phyloP scores from a whole-genome alignment of 2,888 invertebrate genomes.

The Andrena praecox region DNA sequence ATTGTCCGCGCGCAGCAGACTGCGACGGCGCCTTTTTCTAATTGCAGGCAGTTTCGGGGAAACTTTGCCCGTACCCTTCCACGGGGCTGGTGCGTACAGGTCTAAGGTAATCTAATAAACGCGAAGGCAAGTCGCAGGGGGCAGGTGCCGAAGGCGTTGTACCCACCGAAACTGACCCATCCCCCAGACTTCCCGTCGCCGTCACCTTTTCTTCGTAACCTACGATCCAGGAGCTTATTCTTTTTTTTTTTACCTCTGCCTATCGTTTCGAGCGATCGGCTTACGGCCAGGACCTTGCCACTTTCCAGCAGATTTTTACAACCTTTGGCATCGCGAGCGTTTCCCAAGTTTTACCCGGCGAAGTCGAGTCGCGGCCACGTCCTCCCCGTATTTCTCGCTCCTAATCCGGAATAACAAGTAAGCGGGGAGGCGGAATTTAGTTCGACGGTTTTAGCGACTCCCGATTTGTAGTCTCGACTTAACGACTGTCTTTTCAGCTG shows the following conservation, averaged over 20 bases:
- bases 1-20: constrained; percentile 1
- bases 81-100: constrained; percentile 36
- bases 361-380: background rate
- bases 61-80: background rate
- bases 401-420: constrained; percentile 57
- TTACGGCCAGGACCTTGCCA: background rate
- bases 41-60: background rate
- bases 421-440: constrained; percentile 21
- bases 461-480: constrained; percentile 42
- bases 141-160: constrained; percentile 1
- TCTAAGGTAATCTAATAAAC: constrained; percentile 48
- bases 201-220: too few relatives aligned
- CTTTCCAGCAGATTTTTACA: background rate
- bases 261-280: background rate
- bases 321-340: background rate
- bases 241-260: background rate
- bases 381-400: background rate
- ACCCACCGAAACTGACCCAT: background rate
- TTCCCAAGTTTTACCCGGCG: background rate
- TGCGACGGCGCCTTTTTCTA: constrained; percentile 11
- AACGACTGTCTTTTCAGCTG: constrained; percentile 60
- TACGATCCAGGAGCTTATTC: background rate
- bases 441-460: constrained; percentile 34
- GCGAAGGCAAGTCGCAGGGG: background rate
- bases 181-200: background rate